Percentiles rank a stretch among this genome's conserved stretches.
These are phyloP conservation scores for Elephantulus edwardii DNA, from an alignment of 2,113 vertebrate genomes.

Conservation along the genomic window DNA sequence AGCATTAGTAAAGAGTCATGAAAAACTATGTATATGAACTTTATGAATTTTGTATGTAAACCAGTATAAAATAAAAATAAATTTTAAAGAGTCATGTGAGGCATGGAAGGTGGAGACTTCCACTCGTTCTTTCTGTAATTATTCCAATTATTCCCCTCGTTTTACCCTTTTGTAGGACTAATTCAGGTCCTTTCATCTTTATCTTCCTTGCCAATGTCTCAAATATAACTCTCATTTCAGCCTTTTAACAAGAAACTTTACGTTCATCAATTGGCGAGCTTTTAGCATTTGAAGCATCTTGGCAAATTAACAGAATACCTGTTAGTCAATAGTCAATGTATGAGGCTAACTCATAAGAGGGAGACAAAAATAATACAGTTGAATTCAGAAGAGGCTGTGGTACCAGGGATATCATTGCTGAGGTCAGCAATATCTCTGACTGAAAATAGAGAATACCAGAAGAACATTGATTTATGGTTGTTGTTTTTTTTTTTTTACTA, in stretches of 20 bases:
- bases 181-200: background rate
- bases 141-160: background rate
- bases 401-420: too few species aligned
- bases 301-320: slow-evolving; percentile 37
- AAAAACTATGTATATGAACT: too few species aligned
- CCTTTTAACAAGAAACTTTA: slow-evolving; percentile 24
- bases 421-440: too few species aligned
- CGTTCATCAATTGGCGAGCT: background rate
- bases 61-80: too few species aligned
- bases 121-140: background rate
- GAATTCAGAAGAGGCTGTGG: background rate
- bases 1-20: too few species aligned
- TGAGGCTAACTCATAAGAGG: background rate
- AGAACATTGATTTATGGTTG: too few species aligned
- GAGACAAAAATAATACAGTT: background rate
- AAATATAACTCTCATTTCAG: slow-evolving; percentile 30
- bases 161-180: background rate
- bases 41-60: too few species aligned
- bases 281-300: slow-evolving; percentile 36
- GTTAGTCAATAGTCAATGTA: slow-evolving; percentile 3
- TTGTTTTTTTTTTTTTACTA: too few species aligned
- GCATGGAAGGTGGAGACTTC: background rate
- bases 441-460: too few species aligned
- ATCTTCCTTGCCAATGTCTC: background rate
- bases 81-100: background rate